Base-by-base conservation (phyloP, 2,113 vertebrate species). In the Colinus virginianus region DNA sequence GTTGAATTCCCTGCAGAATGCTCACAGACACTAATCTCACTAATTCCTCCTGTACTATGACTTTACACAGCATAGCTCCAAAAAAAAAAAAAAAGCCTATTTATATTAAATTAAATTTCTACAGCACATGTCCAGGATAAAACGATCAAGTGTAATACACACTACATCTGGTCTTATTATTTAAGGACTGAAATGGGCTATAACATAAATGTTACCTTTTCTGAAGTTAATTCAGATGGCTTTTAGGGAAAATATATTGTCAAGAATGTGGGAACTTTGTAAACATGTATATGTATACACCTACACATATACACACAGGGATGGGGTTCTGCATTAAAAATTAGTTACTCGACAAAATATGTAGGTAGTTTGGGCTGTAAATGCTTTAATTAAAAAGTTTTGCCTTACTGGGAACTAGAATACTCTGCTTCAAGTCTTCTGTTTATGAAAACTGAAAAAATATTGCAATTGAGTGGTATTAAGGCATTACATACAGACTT, bases 1-100 rank as follows among this genome's bases (percentile, higher is more conserved):
- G 61, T 74, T 64, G 66, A 85, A 85, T 64, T 30, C 51, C 30
- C 70, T 70, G 59, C 59, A 78, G 49, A 70, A 28, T 59, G 64
- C 55, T 91, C 88, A 83, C 38, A 85, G 55, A 55, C 46, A 30
- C 42, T 90, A 71, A 92, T 78, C 69, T 90, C 91, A 87, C 62
- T 87, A 91, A 94, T 91, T 94, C 82, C 76, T 67, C 68, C 62
- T 59, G 59, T 70, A 64, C 68, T 74, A 67, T 63, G 34, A 82
- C 15, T 87, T 87, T 42, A 66, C 1, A 1, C 34, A 82, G 63
- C 4, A 14, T 46, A 67, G 67, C 67, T 82, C 89, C 87, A 87
- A 94, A 53, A 40, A 40, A 40, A 36, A 40, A 40, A 40, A 40
- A 43, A 92, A 92, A 77, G 7, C 4, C 0, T 77, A 62, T 70